A percentile compares a stretch with the other conserved stretches of the same genome.
Evolutionary conservation across 2,797 vertebrate genomes (phyloP).

Genomic region (Catharus ustulatus): DNA sequence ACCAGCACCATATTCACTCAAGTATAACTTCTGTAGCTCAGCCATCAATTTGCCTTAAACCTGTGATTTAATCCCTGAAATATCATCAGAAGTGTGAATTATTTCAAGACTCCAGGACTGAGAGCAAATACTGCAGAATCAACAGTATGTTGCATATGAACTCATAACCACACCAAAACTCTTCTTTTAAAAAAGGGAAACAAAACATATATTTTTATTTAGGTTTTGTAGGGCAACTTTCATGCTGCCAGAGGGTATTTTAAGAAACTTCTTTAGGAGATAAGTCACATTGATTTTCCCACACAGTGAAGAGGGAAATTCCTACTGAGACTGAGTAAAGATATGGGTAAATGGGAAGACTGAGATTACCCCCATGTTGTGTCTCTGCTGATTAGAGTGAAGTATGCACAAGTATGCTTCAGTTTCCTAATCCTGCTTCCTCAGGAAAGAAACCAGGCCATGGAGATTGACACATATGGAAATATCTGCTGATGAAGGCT

Average conservation of each 20-base stretch:
- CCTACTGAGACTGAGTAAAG: background rate
- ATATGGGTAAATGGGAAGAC: background rate
- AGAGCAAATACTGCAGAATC: background rate
- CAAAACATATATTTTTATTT: background rate
- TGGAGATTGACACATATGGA: background rate
- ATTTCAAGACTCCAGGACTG: background rate
- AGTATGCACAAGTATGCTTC: background rate
- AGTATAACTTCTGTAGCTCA: background rate
- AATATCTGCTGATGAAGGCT: background rate
- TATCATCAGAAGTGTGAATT: background rate
- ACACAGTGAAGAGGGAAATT: background rate
- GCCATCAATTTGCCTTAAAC: background rate
- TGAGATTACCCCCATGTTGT: background rate
- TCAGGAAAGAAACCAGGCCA: background rate
- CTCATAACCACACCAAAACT: background rate
- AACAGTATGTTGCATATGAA: background rate
- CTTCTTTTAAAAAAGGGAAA: background rate
- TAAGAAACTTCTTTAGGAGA: background rate
- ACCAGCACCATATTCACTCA: background rate
- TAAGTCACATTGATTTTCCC: background rate
- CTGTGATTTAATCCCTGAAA: background rate
- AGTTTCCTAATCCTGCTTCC: background rate
- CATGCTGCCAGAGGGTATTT: background rate
- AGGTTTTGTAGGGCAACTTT: background rate
- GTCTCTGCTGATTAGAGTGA: background rate